Percentiles rank a stretch among this genome's conserved stretches.
These are phyloP conservation scores for Podocnemis expansa DNA, from an alignment of 2,113 vertebrate species.

Conservation along the genomic window DNA sequence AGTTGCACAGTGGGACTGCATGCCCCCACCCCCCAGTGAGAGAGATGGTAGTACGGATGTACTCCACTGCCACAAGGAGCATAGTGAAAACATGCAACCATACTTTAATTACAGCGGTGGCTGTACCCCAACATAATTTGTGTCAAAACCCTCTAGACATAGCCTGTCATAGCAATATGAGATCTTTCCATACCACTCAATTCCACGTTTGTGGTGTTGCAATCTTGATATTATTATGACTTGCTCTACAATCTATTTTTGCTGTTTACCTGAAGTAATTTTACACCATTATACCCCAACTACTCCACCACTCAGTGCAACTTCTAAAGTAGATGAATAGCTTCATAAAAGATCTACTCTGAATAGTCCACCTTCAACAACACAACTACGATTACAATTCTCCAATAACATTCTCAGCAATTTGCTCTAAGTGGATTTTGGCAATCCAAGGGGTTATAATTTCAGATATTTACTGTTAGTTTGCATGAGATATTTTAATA, in stretches of 20 bases:
- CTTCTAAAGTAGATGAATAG: neutral
- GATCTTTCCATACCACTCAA: accelerated
- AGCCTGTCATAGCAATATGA: neutral
- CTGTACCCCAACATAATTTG: too few species aligned
- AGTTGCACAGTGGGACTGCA: too few species aligned
- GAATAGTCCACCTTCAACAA: neutral
- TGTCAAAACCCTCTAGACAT: too few species aligned
- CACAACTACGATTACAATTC: neutral
- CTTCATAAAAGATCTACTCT: neutral
- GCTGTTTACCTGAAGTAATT: accelerated
- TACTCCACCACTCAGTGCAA: neutral
- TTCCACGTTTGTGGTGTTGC: neutral
- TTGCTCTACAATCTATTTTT: accelerated
- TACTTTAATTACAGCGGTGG: too few species aligned
- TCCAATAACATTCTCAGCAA: accelerated
- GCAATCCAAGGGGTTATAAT: neutral
- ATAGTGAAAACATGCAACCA: too few species aligned
- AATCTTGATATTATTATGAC: accelerated
- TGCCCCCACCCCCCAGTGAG: too few species aligned
- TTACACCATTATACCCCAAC: accelerated
- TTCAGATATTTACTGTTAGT: accelerated
- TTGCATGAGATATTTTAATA: accelerated
- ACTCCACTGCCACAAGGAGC: too few species aligned
- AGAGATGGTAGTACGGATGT: too few species aligned
- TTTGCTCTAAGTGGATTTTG: accelerated